A percentile compares a stretch with the other conserved stretches of the same genome.
phyloP scores from a whole-genome alignment of 2,888 invertebrate genomes.

The Biston stratarius region DNA sequence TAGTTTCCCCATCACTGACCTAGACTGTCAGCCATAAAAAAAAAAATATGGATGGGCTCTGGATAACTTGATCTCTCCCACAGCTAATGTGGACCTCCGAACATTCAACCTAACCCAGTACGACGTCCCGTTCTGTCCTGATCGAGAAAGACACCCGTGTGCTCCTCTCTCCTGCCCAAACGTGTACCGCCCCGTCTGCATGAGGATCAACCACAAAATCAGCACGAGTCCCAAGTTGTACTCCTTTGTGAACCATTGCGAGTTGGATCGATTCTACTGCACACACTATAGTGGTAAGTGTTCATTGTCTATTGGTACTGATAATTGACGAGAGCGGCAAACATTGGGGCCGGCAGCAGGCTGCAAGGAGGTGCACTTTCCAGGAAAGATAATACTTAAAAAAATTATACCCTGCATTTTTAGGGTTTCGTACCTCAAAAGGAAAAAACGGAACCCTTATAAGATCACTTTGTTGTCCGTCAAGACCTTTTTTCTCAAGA shows the following conservation, averaged over 20 bases:
- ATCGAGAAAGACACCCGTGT: constrained; percentile 57
- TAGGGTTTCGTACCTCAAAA: no score
- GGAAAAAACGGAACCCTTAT: no score
- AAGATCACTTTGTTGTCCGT: no score
- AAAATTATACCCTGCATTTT: no score
- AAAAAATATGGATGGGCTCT: no score
- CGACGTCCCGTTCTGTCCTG: constrained; percentile 19
- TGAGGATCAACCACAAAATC: constrained; percentile 58
- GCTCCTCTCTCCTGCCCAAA: constrained; percentile 61
- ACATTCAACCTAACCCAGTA: constrained; percentile 50
- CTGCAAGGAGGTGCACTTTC: no score
- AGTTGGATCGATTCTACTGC: constrained; percentile 66
- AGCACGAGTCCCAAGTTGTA: constrained; percentile 64
- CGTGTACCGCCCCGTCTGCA: constrained; percentile 61
- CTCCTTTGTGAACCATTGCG: constrained; percentile 69
- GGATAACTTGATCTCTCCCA: neutral
- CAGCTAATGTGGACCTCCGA: neutral
- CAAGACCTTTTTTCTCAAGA: no score
- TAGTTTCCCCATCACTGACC: no score
- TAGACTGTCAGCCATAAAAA: no score
- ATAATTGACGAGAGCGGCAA: neutral
- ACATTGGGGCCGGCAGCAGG: no score
- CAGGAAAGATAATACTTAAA: no score
- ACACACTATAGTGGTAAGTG: constrained; percentile 57
- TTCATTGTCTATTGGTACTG: neutral